Base-by-base conservation (phyloP, 1,140 invertebrate species). In the Homalodisca vitripennis region DNA sequence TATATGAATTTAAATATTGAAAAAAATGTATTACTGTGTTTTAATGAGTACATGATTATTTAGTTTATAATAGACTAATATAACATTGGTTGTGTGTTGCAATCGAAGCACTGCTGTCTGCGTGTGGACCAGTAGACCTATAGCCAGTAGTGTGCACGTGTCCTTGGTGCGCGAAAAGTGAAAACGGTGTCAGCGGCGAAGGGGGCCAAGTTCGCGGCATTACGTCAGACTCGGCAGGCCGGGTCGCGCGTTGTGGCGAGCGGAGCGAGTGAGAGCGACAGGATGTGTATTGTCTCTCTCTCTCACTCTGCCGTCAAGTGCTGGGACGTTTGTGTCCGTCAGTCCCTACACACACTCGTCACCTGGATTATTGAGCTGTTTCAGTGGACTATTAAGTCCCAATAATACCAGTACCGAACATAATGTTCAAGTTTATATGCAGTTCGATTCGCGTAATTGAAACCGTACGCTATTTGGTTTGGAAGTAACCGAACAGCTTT, bases 121-220 rank as follows among this genome's bases (percentile, higher is more conserved):
- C 6, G 51, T 10, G 51, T 55, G 51, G 20, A 32, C 60, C 17
- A 20, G 29, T 41, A 41, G 60, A 20, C 60, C 60, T 20, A 20
- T 2, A 2, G 22, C 24, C 60, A 29, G 20, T n/a, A 57, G 48
- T 29, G 46, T 31, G 60, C 29, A 32, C 51, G 24, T 51, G 55
- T 68, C 22, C 41, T 29, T 48, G 62, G 31, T 24, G 66, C 48
- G 27, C 22, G 66, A 34, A 32, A 66, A 68, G 32, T 48, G 70
- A 51, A 30, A 57, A 57, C 30, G 53, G 48, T 57, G 48, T 53
- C 66, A 57, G 27, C 17, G 46, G 3, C 13, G 30, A 67, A 22
- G 2, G 47, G 47, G 66, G 53, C 66, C 48, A 57, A 57, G 66
- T 55, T 55, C 66, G 66, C 66, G 47, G 30, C 3, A 20, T 53